These are phyloP conservation scores for Adineta ricciae DNA, from an alignment of 2,888 invertebrate genomes.

Conservation along the genomic window DNA sequence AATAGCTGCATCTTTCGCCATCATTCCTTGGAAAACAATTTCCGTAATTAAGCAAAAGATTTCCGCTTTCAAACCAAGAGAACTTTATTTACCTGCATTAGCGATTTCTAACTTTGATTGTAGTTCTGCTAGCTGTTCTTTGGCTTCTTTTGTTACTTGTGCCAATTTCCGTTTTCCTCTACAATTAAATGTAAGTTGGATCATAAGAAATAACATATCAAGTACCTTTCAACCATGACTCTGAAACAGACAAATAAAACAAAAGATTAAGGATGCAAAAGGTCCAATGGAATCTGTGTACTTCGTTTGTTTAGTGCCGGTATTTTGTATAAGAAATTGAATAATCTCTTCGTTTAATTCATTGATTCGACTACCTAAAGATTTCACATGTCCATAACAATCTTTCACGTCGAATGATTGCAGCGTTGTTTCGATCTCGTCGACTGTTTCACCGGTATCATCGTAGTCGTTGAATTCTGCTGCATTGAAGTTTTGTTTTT, in stretches of 20 bases:
- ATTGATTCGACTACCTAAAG: slow-evolving; percentile 24
- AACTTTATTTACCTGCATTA: not conserved
- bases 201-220: not conserved
- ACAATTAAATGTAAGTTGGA: not conserved
- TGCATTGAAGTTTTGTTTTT: slow-evolving; percentile 26
- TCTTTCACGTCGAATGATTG: not conserved
- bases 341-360: slow-evolving; percentile 32
- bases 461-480: slow-evolving; percentile 10
- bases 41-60: too few relatives aligned
- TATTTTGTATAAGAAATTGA: slow-evolving; percentile 30
- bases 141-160: not conserved
- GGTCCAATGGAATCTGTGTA: not conserved
- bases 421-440: slow-evolving; percentile 26
- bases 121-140: not conserved
- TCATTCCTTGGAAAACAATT: too few relatives aligned
- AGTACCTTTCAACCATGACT: not conserved
- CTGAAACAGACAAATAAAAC: not conserved
- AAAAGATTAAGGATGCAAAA: not conserved
- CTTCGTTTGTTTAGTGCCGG: slow-evolving; percentile 31
- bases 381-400: slow-evolving; percentile 16
- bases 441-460: slow-evolving; percentile 6
- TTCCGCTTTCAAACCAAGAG: too few relatives aligned
- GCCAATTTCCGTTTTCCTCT: slow-evolving; percentile 6
- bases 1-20: not conserved
- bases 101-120: not conserved